These are phyloP conservation scores for Sciurus niger DNA, from an alignment of 2,113 vertebrate genomes.

Conservation along the genomic window DNA sequence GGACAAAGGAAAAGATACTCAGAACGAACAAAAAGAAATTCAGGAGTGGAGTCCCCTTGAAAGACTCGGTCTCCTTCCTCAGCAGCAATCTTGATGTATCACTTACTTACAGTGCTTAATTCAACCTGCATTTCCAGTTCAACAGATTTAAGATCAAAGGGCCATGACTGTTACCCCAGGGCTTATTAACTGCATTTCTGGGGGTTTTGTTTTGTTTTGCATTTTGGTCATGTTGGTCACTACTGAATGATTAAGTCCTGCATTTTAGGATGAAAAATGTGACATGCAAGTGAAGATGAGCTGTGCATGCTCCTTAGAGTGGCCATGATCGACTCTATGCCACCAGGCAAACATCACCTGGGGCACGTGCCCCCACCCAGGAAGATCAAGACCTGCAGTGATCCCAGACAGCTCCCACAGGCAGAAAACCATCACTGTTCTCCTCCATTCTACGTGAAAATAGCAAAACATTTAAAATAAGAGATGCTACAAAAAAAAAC, in stretches of 20 bases:
- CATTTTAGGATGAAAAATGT: neutral
- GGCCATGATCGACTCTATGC: neutral
- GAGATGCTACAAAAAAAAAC: neutral
- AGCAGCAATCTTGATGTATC: neutral
- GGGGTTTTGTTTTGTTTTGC: neutral
- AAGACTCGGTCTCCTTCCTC: neutral
- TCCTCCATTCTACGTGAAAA: neutral
- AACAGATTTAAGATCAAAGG: slow-evolving; percentile 45
- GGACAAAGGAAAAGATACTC: neutral
- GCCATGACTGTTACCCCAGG: neutral
- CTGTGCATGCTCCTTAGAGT: neutral
- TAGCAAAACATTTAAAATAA: neutral
- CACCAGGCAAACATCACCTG: neutral
- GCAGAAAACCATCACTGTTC: neutral
- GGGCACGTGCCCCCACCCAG: neutral
- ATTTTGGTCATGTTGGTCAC: neutral
- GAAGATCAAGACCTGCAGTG: neutral
- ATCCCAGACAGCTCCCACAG: neutral
- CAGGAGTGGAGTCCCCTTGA: neutral
- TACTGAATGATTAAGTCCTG: neutral
- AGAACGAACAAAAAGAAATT: slow-evolving; percentile 14
- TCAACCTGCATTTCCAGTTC: slow-evolving; percentile 10
- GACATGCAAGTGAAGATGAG: neutral
- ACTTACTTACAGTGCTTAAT: slow-evolving; percentile 19
- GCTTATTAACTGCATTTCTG: neutral